phyloP scores from a whole-genome alignment of 2,113 vertebrate species.

The Apteryx mantelli region DNA sequence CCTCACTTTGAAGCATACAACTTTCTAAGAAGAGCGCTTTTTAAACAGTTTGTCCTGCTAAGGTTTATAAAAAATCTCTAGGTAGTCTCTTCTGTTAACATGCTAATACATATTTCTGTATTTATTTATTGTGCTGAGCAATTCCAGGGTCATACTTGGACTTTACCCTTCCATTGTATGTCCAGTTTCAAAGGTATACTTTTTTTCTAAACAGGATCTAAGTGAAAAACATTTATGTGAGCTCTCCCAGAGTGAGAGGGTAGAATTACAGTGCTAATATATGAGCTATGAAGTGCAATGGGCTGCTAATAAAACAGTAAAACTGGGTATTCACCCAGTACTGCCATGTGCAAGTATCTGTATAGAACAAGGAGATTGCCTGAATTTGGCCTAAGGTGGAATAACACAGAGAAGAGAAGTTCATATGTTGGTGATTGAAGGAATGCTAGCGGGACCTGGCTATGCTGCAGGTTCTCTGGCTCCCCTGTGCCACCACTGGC shows the following conservation, averaged over 20 bases:
- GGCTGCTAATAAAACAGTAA: neutral
- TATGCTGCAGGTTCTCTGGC: neutral
- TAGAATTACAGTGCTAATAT: neutral
- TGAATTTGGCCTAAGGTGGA: conserved; percentile 4
- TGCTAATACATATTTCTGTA: neutral
- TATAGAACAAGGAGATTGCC: neutral
- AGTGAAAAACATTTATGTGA: neutral
- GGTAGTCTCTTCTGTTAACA: neutral
- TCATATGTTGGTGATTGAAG: neutral
- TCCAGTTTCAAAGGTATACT: neutral
- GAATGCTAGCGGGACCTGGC: neutral
- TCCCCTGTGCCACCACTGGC: neutral
- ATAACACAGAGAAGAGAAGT: neutral
- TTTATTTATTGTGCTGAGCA: neutral
- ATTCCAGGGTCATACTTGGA: neutral
- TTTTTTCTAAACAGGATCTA: neutral
- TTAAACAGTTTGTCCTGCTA: neutral
- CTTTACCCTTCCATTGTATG: neutral
- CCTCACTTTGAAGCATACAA: neutral
- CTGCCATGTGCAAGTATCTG: neutral
- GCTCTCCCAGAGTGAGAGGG: neutral
- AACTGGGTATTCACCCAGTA: neutral
- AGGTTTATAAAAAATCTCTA: neutral
- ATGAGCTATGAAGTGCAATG: neutral
- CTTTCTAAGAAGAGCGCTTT: neutral